Evolutionary conservation across 37 sponge, comb jelly and placozoan species (phyloP).

Genomic region (Halichondria panicea): DNA sequence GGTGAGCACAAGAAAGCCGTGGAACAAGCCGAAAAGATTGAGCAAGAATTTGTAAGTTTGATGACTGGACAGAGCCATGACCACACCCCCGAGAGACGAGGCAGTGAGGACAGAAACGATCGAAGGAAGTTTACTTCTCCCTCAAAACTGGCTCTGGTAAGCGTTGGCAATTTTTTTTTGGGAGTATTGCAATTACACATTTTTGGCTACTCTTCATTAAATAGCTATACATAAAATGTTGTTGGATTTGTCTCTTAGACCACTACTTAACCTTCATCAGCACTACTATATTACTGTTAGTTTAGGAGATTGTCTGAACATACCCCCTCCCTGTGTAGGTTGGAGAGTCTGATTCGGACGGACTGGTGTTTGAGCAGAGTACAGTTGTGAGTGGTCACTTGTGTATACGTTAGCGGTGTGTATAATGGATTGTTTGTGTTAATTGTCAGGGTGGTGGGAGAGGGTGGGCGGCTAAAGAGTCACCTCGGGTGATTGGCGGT

Average conservation of each 20-base stretch:
- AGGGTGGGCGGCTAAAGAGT: conserved; percentile 52
- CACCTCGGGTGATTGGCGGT: conserved; percentile 70
- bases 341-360: conserved; percentile 37
- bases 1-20: conserved; percentile 67
- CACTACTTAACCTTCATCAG: too few species aligned
- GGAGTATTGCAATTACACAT: too few species aligned
- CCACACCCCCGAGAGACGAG: neutral
- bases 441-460: conserved; percentile 11
- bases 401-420: neutral
- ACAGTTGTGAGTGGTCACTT: neutral
- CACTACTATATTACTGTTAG: neutral
- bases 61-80: conserved; percentile 66
- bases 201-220: too few species aligned
- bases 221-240: too few species aligned
- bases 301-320: neutral
- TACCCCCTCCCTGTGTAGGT: conserved; percentile 12
- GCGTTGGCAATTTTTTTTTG: too few species aligned
- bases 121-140: neutral
- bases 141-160: conserved; percentile 7
- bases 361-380: conserved; percentile 46
- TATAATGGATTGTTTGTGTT: neutral
- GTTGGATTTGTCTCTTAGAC: too few species aligned
- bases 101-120: conserved; percentile 2
- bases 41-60: conserved; percentile 64
- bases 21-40: conserved; percentile 70